Evolutionary conservation across 1,140 invertebrate species (phyloP), one percentile per base, ranked within the genome.

Genomic region (Akabosia matsudoensis): DNA sequence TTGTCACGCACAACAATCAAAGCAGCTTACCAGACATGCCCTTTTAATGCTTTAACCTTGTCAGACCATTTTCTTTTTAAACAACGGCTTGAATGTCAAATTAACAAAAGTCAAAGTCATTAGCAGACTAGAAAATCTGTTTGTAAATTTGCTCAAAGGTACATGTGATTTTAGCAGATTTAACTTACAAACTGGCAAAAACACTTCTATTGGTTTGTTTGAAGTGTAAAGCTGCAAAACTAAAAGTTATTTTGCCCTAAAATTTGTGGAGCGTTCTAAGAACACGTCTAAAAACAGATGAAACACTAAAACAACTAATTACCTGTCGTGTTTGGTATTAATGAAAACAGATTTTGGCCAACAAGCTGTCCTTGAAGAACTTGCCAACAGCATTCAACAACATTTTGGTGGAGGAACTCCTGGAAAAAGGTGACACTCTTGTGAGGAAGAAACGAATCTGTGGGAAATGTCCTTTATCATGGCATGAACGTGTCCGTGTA

Each of bases 401-500:
- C 45, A 77, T 77, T 30, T 30, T 77, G 1, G 76, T 77, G 37
- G 76, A 77, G 26, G 76, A 77, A 33, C 73, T 77, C 1, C 51
- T 74, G n/a, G 76, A 77, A 31, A 77, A 77, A 22, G 76, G 76
- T 28, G 76, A 77, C 34, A 70, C 76, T 1, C 45, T 74, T 2
- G 37, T 70, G 0, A 1, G 76, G 71, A 73, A 61, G n/a, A 67
- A 16, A 67, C 61, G 76, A 74, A 22, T 54, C 64, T 13, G 45
- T 77, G 74, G 73, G 76, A 28, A 74, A 77, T 28, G 30, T 77
- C 4, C 26, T 77, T 10, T 77, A 77, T 28, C 33, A 74, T 30
- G 76, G 76, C 30, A 74, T 77, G 76, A 77, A 77, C 56, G 76
- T 77, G 0, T 70, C 72, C 3, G 71, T 77, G 16, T 77, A 77